These are phyloP conservation scores for Drosophila orena DNA, from an alignment of 1,140 invertebrate genomes.

Conservation along the genomic window DNA sequence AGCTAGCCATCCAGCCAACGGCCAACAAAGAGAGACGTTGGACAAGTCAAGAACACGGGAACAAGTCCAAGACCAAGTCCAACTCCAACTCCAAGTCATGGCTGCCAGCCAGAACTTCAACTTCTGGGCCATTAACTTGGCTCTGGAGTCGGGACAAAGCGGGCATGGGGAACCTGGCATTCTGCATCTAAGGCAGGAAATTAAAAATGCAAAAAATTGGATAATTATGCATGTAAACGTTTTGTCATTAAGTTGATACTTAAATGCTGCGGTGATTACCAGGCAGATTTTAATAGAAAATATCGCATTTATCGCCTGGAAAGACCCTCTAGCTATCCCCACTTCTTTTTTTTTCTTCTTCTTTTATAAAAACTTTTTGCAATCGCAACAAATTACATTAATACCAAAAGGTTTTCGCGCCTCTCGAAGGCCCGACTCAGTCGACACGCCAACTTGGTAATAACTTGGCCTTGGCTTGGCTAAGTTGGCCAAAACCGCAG, in stretches of 20 bases:
- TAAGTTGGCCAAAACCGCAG: slow-evolving; percentile 31
- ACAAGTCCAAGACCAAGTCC: slow-evolving; percentile 50
- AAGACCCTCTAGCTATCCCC: background rate
- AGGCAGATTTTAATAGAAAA: slow-evolving; percentile 42
- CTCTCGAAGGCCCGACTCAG: background rate
- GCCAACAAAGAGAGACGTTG: slow-evolving; percentile 10
- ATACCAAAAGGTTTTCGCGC: slow-evolving; percentile 37
- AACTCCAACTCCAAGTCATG: slow-evolving; percentile 36
- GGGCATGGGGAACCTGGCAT: background rate
- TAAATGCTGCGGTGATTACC: slow-evolving; percentile 63
- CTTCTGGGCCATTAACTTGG: slow-evolving; percentile 53
- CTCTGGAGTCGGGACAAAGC: slow-evolving; percentile 12
- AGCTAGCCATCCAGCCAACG: background rate
- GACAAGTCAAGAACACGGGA: slow-evolving; percentile 39
- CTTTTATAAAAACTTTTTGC: background rate
- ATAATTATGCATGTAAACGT: slow-evolving; percentile 74
- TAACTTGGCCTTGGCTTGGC: slow-evolving; percentile 38
- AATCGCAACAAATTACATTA: slow-evolving; percentile 18
- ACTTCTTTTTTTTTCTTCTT: background rate
- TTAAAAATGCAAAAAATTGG: slow-evolving; percentile 61
- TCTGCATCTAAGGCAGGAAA: slow-evolving; percentile 61
- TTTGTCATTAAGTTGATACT: slow-evolving; percentile 69
- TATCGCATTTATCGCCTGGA: slow-evolving; percentile 8
- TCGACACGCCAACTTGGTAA: slow-evolving; percentile 32
- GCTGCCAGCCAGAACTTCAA: slow-evolving; percentile 8